Evolutionary conservation across 2,797 vertebrate genomes (phyloP), one percentile per base, ranked within the genome.

Genomic region (Leptoclinus maculatus): DNA sequence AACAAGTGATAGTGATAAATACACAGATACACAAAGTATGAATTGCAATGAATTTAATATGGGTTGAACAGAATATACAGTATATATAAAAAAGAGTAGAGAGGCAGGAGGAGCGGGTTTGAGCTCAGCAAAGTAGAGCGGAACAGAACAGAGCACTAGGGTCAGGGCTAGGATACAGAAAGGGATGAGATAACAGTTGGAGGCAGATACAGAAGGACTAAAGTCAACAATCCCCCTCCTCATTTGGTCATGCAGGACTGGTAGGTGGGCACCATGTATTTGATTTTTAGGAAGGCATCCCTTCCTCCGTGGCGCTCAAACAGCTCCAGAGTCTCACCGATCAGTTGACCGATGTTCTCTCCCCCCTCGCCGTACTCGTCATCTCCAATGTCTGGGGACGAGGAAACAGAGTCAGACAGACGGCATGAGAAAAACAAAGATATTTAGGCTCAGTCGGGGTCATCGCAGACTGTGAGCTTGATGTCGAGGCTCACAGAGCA

Each of bases 241-340:
- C 69, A 91, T 41, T 27, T 82, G 21, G 84, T 80, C 73, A 95
- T 82, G 80, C 94, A 95, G 85, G 95, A 96, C 87, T 95, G 85
- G 11, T 96, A 95, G 36, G 95, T 96, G 78, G 95, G 95, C 66
- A 96, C 92, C 94, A 95, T 96, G 82, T 95, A 95, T 84, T 96
- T 96, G 85, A 96, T 96, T 84, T 96, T 95, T 69, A 93, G 92
- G 87, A 95, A 96, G 84, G 95, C 92, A 5, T 95, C 88, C 5
- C 92, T 83, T 54, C 97, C 98, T 47, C 98, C 98, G 0, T 94
- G 94, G 38, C 78, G 85, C 85, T 93, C 87, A 19, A 93, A 96
- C 84, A 96, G 91, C 87, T 97, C 95, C 93, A 99, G 91, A 0
- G 97, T 98, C 91, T 99, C 97, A 85, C 97, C 94, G 91, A 99